Conservation (phyloP, 2,113 vertebrate species). For the Atlantisia rogersi region DNA sequence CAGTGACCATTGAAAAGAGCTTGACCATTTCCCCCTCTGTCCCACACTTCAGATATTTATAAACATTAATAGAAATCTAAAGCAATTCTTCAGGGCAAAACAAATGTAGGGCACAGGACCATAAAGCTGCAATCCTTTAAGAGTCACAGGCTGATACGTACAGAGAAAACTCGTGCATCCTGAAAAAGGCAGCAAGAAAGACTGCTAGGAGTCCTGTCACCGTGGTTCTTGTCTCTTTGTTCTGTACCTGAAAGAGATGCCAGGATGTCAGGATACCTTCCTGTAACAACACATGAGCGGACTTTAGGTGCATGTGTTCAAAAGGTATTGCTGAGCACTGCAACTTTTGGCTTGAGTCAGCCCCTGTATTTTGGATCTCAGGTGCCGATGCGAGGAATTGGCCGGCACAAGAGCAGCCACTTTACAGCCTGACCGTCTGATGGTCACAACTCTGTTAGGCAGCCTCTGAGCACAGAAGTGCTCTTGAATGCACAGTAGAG, state of each 20-base stretch:
- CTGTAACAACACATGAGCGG: not conserved
- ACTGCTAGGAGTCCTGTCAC: not conserved
- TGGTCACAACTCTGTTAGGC: not conserved
- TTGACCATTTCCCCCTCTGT: too few species aligned
- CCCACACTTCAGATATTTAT: too few species aligned
- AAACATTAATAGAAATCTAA: not conserved
- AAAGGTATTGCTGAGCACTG: not conserved
- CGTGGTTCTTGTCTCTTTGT: not conserved
- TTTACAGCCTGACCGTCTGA: not conserved
- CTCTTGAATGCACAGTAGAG: not conserved
- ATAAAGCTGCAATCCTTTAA: not conserved
- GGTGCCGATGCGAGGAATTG: not conserved
- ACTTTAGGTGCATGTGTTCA: not conserved
- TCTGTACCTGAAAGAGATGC: not conserved
- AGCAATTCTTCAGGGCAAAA: not conserved
- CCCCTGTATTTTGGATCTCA: not conserved
- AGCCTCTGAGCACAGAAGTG: not conserved
- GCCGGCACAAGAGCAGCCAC: not conserved
- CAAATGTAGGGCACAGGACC: not conserved
- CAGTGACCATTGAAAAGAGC: too few species aligned
- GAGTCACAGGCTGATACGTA: not conserved
- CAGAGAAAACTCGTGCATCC: not conserved
- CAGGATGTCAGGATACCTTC: not conserved
- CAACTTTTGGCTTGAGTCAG: not conserved
- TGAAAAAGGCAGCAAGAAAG: not conserved